A percentile compares a stretch with the other conserved stretches of the same genome.
Conservation (phyloP, 2,888 invertebrate species). For the Thelaira solivaga region DNA sequence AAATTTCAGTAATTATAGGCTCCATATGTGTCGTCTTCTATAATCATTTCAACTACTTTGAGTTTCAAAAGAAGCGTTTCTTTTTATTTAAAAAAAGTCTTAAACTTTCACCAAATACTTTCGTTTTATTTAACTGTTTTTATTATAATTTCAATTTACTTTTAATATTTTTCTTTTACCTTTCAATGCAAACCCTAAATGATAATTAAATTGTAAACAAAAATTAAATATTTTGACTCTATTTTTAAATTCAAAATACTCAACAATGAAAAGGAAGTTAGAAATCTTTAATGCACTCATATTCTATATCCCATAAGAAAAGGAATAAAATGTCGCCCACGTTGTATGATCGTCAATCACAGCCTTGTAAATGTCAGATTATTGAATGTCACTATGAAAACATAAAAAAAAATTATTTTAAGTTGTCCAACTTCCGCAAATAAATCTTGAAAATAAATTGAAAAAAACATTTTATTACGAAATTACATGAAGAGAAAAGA, state of each 20-base stretch:
- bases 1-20: no score
- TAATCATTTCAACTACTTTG: no score
- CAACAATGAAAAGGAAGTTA: conserved; percentile 17
- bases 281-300: conserved; percentile 1
- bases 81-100: no score
- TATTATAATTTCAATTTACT: neutral
- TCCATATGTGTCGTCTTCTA: no score
- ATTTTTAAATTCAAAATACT: no score
- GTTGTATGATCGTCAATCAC: conserved; percentile 64
- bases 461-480: conserved; percentile 18
- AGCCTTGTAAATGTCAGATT: conserved; percentile 47
- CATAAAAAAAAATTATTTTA: conserved; percentile 9
- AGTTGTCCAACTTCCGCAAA: conserved; percentile 48
- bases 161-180: neutral
- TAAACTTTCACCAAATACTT: no score
- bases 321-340: conserved; percentile 61
- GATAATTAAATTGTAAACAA: conserved; percentile 1
- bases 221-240: conserved; percentile 37
- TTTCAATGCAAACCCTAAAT: neutral
- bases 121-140: no score
- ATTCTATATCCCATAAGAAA: neutral
- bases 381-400: conserved; percentile 25
- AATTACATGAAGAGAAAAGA: neutral
- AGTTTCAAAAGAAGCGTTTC: no score
- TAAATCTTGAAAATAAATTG: conserved; percentile 34